Conservation (phyloP, 2,888 invertebrate species). For the Tromatobia lineatoria region DNA sequence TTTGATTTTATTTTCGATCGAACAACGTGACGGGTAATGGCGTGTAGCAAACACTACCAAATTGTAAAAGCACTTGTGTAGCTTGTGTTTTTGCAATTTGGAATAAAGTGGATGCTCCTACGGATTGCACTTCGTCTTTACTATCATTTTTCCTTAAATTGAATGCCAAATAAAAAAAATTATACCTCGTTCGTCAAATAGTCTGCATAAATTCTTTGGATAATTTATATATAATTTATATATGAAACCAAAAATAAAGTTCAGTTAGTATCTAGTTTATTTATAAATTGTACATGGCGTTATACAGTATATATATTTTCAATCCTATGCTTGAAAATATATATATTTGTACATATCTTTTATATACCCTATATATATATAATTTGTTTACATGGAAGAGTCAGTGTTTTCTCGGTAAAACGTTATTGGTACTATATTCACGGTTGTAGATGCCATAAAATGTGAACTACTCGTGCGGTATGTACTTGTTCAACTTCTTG, state of each 20-base stretch:
- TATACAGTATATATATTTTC: too few species aligned
- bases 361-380: too few species aligned
- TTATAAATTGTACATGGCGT: too few species aligned
- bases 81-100: not conserved
- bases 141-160: not conserved
- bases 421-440: not conserved
- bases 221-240: too few species aligned
- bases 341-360: too few species aligned
- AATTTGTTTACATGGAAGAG: too few species aligned
- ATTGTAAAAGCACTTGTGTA: not conserved
- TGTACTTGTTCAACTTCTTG: conserved; percentile 38
- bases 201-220: too few species aligned
- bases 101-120: not conserved
- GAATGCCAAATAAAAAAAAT: too few species aligned
- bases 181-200: too few species aligned
- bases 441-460: conserved; percentile 26
- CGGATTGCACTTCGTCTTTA: not conserved
- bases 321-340: too few species aligned
- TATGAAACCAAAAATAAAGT: too few species aligned
- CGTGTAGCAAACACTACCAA: not conserved
- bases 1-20: not conserved
- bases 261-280: too few species aligned
- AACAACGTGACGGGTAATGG: not conserved
- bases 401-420: not conserved
- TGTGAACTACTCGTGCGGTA: not conserved